Conservation (phyloP, 2,797 vertebrate genomes). For the Melanitta fusca region DNA sequence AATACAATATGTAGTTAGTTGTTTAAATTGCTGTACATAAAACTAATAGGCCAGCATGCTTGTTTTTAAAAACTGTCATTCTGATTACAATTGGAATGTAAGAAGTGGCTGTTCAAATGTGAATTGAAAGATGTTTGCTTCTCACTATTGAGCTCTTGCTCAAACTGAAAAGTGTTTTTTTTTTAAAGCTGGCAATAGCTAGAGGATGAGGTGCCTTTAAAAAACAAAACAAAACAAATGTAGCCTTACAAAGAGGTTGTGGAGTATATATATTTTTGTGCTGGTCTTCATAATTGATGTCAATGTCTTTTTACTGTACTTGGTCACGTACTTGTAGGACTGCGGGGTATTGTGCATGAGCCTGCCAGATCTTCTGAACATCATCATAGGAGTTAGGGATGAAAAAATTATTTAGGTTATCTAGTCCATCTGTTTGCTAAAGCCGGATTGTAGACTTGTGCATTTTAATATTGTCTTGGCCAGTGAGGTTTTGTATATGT, state of each 20-base stretch:
- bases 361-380: slow-evolving; percentile 71
- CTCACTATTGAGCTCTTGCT: slow-evolving; percentile 72
- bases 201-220: slow-evolving; percentile 84
- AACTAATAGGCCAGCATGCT: slow-evolving; percentile 82
- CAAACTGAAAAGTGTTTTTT: slow-evolving; percentile 68
- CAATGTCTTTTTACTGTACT: slow-evolving; percentile 76
- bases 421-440: slow-evolving; percentile 47
- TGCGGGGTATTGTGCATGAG: slow-evolving; percentile 77
- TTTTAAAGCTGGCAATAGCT: slow-evolving; percentile 79
- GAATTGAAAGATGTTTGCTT: slow-evolving; percentile 80
- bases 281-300: slow-evolving; percentile 78
- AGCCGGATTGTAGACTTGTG: slow-evolving; percentile 27
- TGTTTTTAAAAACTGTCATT: slow-evolving; percentile 83
- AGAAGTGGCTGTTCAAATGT: slow-evolving; percentile 82
- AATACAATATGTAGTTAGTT: slow-evolving; percentile 78
- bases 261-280: slow-evolving; percentile 77
- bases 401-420: slow-evolving; percentile 40
- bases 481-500: slow-evolving; percentile 37
- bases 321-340: slow-evolving; percentile 72
- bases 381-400: slow-evolving; percentile 50
- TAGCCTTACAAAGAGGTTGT: slow-evolving; percentile 82
- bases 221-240: slow-evolving; percentile 75
- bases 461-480: slow-evolving; percentile 30
- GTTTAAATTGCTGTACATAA: slow-evolving; percentile 84
- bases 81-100: slow-evolving; percentile 85